Percentiles rank a stretch among this genome's conserved stretches.
These are phyloP conservation scores for Agriopis aurantiaria DNA, from an alignment of 2,888 invertebrate genomes.

Conservation along the genomic window DNA sequence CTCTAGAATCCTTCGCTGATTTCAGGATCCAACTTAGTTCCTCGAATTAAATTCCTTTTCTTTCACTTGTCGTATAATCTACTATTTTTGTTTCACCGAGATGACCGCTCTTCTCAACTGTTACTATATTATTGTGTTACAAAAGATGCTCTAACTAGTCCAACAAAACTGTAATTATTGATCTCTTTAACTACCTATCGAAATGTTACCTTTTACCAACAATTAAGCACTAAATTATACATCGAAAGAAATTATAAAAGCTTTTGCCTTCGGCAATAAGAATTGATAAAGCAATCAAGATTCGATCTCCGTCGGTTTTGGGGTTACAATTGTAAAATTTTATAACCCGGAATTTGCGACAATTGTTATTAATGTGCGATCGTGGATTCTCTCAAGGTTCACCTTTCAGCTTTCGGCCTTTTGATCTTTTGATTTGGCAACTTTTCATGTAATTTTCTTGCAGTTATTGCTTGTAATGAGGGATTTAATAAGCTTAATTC, in stretches of 20 bases:
- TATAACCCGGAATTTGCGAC: slow-evolving; percentile 76
- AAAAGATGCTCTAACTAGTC: slow-evolving; percentile 7
- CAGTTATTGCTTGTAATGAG: slow-evolving; percentile 65
- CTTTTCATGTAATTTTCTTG: slow-evolving; percentile 59
- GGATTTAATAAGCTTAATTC: slow-evolving; percentile 39
- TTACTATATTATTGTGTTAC: neutral
- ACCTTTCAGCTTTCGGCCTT: slow-evolving; percentile 52
- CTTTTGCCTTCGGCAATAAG: slow-evolving; percentile 32
- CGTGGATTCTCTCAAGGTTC: slow-evolving; percentile 60
- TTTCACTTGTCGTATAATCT: too few species aligned
- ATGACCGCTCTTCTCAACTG: neutral
- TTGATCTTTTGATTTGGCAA: slow-evolving; percentile 41
- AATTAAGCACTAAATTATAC: slow-evolving; percentile 42
- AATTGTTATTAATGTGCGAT: slow-evolving; percentile 62
- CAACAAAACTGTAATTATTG: slow-evolving; percentile 25
- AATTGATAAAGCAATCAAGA: slow-evolving; percentile 53
- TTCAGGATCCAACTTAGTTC: too few species aligned
- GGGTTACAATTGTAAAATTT: slow-evolving; percentile 70
- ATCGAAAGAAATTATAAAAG: slow-evolving; percentile 37
- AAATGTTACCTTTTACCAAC: slow-evolving; percentile 33
- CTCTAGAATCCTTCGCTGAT: too few species aligned
- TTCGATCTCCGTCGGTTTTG: slow-evolving; percentile 40
- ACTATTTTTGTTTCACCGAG: too few species aligned
- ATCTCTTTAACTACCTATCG: slow-evolving; percentile 29
- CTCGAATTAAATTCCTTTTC: too few species aligned